Evolutionary conservation across 2,797 vertebrate species (phyloP), one percentile per base, ranked within the genome.

Genomic region (Anabacerthia variegaticeps): DNA sequence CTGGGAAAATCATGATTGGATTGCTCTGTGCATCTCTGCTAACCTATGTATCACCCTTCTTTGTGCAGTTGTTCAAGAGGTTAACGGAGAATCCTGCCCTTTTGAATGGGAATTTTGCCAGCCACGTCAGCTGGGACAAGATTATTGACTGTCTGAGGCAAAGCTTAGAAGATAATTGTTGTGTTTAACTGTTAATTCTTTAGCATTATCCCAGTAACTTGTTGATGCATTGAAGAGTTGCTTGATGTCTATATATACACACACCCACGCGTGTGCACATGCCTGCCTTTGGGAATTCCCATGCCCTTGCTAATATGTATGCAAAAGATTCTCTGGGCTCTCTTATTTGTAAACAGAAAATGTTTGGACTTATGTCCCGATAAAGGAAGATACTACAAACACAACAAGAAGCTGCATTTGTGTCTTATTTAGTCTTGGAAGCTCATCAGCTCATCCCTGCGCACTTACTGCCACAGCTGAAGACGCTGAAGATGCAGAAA

Each of bases 401-500:
- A 93, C 97, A 97, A 3, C 94, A 94, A 4, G 91, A 95, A 16
- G 97, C 98, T 30, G 95, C 96, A 78, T 98, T 98, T 96, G 97
- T 97, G 98, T 96, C 98, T 67, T 89, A 94, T 68, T 97, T 98
- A 91, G 96, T 98, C 93, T 97, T 98, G 96, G 98, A 98, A 94
- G 97, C 98, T 88, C 98, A 98, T 96, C 98, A 98, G 92, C 98
- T 99, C 94, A 97, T 98, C 91, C 98, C 98, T 32, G 98, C 91
- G 96, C 97, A 0, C 82, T 98, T 84, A 98, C 84, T 62, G 98
- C 97, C 0, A 69, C 90, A 3, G 44, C 97, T 32, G 90, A 98
- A 93, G 98, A 98, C 4, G 97, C 97, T 48, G 94, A 97, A 41
- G 98, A 98, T 88, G 96, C 97, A 3, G 98, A 99, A 96, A 98